Evolutionary conservation across 1,140 invertebrate genomes (phyloP), one percentile per base, ranked within the genome.

Genomic region (Drosophila pseudoobscura): DNA sequence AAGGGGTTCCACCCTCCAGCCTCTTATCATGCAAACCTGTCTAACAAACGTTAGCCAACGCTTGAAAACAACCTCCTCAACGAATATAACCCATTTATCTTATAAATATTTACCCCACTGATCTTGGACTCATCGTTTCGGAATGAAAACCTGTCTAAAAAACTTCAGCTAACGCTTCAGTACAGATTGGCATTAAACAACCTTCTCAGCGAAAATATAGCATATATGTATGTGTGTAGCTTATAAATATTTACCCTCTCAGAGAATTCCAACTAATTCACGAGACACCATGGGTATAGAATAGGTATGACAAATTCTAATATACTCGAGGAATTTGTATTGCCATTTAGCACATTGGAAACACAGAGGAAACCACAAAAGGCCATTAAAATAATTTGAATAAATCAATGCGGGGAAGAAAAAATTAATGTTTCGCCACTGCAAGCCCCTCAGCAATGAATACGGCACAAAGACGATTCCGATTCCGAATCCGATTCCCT

Each of bases 381-480:
- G 82, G 51, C 82, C 80, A 87, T 85, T 85, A 87, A 69, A 57
- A 70, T 75, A 87, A 78, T 85, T 85, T 80, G 76, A 84, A 85
- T 85, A 85, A 85, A 78, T 85, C 82, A 71, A 78, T 17, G 3
- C 35, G 39, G 64, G 20, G 20, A 8, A 11, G 39, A 39, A 20
- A 39, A 46, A 46, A 68, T 50, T 69, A 69, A 68, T 69, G 65
- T 56, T 69, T 68, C 56, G 63, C 65, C 65, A 69, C 65, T 69
- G 65, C 65, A 69, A 68, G 56, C 50, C 52, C 63, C 31, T 35
- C 63, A 69, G 65, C 13, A 49, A 22, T 54, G 57, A 65, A 73
- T 64, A 43, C 39, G 35, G 17, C 61, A 66, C 59, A 52, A 74
- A 58, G 11, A 39, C 35, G 35, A 39, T 39, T 39, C 35, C 70